Percentiles rank a stretch among this genome's conserved stretches.
Evolutionary conservation across 1,140 invertebrate genomes (phyloP).

Genomic region (Mizuhopecten yessoensis): DNA sequence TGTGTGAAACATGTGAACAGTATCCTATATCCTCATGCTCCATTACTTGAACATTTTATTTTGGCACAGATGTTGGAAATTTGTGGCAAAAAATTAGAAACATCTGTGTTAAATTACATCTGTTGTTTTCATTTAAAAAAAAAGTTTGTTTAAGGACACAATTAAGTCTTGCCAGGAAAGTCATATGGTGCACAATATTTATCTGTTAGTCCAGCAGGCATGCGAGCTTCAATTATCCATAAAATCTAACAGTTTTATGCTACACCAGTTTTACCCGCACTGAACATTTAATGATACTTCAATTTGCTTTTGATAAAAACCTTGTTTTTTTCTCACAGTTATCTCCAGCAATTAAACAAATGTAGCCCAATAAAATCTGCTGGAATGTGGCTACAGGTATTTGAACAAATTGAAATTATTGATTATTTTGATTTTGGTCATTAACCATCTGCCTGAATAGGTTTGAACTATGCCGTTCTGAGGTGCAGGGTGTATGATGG

Average conservation of each 20-base stretch:
- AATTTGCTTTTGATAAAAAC: neutral
- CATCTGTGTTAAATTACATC: neutral
- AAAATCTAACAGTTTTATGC: neutral
- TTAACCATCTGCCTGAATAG: neutral
- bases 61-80: neutral
- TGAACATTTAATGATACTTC: neutral
- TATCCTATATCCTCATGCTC: too few relatives aligned
- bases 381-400: neutral
- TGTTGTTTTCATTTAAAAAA: neutral
- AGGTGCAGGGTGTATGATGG: neutral
- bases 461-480: neutral
- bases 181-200: neutral
- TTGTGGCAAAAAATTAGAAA: neutral
- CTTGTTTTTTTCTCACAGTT: neutral
- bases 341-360: neutral
- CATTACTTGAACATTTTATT: neutral
- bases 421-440: neutral
- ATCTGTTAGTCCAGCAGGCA: neutral
- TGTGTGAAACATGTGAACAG: too few relatives aligned
- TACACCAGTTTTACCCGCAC: neutral
- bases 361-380: neutral
- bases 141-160: neutral
- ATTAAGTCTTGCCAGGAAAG: neutral
- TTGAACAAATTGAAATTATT: neutral
- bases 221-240: neutral